Evolutionary conservation across 2,888 invertebrate species (phyloP).

Genomic region (Chironomus tentans): DNA sequence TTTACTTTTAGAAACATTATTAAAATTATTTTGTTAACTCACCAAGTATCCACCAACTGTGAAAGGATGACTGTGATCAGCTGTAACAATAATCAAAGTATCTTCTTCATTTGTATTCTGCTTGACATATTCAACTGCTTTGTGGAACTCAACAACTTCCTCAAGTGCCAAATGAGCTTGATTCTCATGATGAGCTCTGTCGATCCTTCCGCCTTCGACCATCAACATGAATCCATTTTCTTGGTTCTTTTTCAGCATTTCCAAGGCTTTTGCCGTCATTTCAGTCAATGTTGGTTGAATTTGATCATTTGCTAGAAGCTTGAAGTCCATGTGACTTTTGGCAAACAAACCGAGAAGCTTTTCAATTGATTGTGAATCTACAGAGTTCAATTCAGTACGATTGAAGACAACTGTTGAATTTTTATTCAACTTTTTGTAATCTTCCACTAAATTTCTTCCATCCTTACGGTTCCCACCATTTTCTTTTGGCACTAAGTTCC

Average conservation of each 20-base stretch:
- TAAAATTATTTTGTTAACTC: too few relatives aligned
- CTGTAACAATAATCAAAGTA: conserved; percentile 57
- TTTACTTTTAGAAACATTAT: too few relatives aligned
- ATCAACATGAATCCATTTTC: conserved; percentile 47
- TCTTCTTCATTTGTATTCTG: conserved; percentile 46
- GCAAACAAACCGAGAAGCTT: conserved; percentile 53
- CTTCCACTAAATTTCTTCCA: conserved; percentile 20
- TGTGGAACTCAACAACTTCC: conserved; percentile 54
- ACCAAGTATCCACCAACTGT: conserved; percentile 58
- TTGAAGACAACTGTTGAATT: conserved; percentile 43
- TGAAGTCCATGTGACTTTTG: conserved; percentile 54
- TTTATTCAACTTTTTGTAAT: conserved; percentile 10
- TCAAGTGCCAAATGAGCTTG: conserved; percentile 47
- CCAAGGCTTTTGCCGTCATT: conserved; percentile 51
- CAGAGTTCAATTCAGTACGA: conserved; percentile 36
- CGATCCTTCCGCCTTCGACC: conserved; percentile 54
- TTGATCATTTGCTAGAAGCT: conserved; percentile 38
- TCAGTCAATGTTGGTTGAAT: conserved; percentile 46
- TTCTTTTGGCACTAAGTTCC: conserved; percentile 42
- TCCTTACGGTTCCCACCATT: conserved; percentile 35
- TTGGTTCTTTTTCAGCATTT: conserved; percentile 40
- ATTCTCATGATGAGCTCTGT: conserved; percentile 56
- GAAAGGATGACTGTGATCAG: conserved; percentile 59
- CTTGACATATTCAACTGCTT: conserved; percentile 50
- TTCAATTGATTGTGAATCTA: conserved; percentile 38